A percentile compares a stretch with the other conserved stretches of the same genome.
phyloP scores from a whole-genome alignment of 2,888 invertebrate genomes.

The Trachelus iudaicus region DNA sequence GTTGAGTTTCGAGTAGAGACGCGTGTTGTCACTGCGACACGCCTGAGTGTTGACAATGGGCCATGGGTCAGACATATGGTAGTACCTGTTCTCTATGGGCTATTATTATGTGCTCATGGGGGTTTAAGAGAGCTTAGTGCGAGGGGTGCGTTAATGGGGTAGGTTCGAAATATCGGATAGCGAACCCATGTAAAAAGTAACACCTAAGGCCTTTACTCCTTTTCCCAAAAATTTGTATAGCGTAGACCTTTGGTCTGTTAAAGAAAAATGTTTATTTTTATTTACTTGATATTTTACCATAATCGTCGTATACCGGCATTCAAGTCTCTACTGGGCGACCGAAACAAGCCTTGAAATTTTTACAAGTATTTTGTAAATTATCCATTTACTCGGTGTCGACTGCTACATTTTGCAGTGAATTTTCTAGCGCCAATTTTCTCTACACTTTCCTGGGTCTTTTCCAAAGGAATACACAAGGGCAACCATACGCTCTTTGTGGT shows the following conservation, averaged over 20 bases:
- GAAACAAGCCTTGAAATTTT: neutral
- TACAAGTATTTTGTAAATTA: neutral
- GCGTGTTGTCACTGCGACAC: slow-evolving; percentile 31
- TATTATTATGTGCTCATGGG: slow-evolving; percentile 59
- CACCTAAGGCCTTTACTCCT: slow-evolving; percentile 24
- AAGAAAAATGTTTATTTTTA: neutral
- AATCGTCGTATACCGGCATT: neutral
- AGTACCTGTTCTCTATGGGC: slow-evolving; percentile 58
- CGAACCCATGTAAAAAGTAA: slow-evolving; percentile 34
- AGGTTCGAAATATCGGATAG: slow-evolving; percentile 27
- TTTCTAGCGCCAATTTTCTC: neutral
- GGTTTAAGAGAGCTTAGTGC: slow-evolving; percentile 54
- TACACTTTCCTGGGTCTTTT: neutral
- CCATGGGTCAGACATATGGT: slow-evolving; percentile 55
- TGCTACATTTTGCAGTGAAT: neutral
- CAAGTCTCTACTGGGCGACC: neutral
- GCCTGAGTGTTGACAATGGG: slow-evolving; percentile 21
- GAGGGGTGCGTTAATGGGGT: slow-evolving; percentile 48
- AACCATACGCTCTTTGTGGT: slow-evolving; percentile 13
- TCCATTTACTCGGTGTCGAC: neutral
- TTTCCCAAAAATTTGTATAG: neutral
- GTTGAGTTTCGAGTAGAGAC: slow-evolving; percentile 53
- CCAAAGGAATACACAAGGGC: neutral
- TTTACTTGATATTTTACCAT: neutral
- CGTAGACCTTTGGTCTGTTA: neutral